These are phyloP conservation scores for Tokudaia muenninki DNA, from an alignment of 2,797 vertebrate genomes.

Conservation along the genomic window DNA sequence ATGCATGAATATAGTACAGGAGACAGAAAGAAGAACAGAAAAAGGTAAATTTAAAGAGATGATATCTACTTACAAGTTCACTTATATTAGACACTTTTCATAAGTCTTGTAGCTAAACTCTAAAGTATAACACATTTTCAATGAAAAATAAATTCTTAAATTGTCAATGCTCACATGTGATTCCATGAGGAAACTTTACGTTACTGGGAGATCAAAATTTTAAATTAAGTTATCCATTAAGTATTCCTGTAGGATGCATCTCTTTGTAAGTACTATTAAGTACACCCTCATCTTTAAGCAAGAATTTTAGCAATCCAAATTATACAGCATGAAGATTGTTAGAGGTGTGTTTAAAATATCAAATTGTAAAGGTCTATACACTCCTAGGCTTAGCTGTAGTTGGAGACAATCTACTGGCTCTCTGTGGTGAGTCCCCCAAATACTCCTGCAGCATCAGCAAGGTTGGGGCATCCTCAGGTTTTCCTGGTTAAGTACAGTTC, in stretches of 20 bases:
- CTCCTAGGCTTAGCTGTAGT: not conserved
- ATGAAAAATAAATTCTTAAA: not conserved
- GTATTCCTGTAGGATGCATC: not conserved
- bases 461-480: not conserved
- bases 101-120: not conserved
- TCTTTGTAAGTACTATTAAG: not conserved
- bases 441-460: too few relatives aligned
- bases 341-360: not conserved
- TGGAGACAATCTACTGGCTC: not conserved
- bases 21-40: not conserved
- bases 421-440: not conserved
- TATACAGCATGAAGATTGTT: not conserved
- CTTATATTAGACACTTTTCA: not conserved
- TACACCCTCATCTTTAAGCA: not conserved
- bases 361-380: not conserved
- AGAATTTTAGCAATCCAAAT: not conserved
- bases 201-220: not conserved
- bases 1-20: not conserved
- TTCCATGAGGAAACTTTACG: not conserved
- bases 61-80: not conserved
- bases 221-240: not conserved
- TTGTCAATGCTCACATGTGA: not conserved
- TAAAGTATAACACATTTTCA: not conserved
- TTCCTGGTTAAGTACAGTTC: not conserved
- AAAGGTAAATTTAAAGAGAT: not conserved